Evolutionary conservation across 2,797 vertebrate species (phyloP).

Genomic region (Menidia menidia): DNA sequence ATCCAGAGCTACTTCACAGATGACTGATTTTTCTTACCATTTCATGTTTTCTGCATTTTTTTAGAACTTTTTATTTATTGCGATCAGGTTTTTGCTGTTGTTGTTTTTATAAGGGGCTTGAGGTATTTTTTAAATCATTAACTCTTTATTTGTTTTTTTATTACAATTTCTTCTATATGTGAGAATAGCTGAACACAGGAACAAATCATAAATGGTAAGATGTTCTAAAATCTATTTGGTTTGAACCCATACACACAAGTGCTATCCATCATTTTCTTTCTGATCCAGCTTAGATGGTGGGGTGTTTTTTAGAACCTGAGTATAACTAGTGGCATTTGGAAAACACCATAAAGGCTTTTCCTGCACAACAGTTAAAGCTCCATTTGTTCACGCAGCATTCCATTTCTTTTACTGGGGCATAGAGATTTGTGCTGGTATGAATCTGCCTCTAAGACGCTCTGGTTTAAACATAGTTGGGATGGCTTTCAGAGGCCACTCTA

Average conservation of each 20-base stretch:
- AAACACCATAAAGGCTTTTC: background rate
- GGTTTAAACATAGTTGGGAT: too few species aligned
- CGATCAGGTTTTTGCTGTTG: background rate
- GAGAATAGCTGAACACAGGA: background rate
- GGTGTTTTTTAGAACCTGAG: background rate
- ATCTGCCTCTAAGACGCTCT: background rate
- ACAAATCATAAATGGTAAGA: background rate
- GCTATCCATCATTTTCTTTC: background rate
- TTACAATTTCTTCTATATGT: background rate
- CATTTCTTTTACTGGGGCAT: background rate
- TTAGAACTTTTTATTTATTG: background rate
- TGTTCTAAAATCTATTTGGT: background rate
- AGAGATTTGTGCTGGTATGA: slow-evolving; percentile 36
- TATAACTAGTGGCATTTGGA: background rate
- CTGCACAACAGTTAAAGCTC: background rate
- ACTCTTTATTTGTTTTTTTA: background rate
- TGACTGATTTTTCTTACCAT: background rate
- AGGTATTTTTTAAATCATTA: too few species aligned
- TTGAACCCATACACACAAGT: background rate
- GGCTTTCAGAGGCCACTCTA: slow-evolving; percentile 1
- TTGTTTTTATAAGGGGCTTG: too few species aligned
- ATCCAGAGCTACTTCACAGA: background rate
- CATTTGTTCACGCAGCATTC: background rate
- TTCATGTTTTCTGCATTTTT: background rate
- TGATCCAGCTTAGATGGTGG: background rate